Evolutionary conservation across 2,797 vertebrate genomes (phyloP), one percentile per base, ranked within the genome.

Genomic region (Urocyon cinereoargenteus): DNA sequence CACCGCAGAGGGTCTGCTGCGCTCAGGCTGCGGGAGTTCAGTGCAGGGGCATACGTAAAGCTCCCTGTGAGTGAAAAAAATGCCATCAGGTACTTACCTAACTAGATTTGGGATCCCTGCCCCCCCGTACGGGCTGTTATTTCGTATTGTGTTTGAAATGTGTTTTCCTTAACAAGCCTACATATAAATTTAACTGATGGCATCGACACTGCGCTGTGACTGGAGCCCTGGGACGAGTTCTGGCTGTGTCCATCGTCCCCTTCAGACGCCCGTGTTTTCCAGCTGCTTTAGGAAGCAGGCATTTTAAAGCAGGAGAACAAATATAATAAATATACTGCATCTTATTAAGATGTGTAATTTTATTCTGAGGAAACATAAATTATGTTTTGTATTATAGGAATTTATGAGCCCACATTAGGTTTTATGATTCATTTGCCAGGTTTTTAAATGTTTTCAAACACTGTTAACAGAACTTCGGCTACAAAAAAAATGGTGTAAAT

Each of bases 121-220:
- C 6, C 40, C 40, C 6, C 24, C 31, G 18, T 24, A 10, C 13
- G 6, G 53, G 13, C 0, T 22, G 31, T 26, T 3, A 1, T 0
- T 34, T 51, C 13, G 4, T 49, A 16, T 64, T 34, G 45, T 28
- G 36, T 84, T 15, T 81, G 36, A 73, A 64, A 57, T 21, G 45
- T 87, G 4, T 96, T 98, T 99, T 98, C 99, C 99, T 99, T 99
- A 99, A 99, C 99, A 62, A 95, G 95, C 98, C 45, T 96, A 99
- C 99, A 6, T 99, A 99, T 99, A 99, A 99, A 97, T 99, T 99
- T 98, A 99, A 99, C 98, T 99, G 99, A 99, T 95, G 95, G 77
- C 11, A 7, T 51, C 31, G 0, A 9, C 49, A 2, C 75, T 13
- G 70, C 79, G 97, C 75, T 13, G 70, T 79, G 97, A 92, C 95